Percentiles rank a stretch among this genome's conserved stretches.
Conservation (phyloP, 2,797 vertebrate genomes). For the Thunnus albacares region DNA sequence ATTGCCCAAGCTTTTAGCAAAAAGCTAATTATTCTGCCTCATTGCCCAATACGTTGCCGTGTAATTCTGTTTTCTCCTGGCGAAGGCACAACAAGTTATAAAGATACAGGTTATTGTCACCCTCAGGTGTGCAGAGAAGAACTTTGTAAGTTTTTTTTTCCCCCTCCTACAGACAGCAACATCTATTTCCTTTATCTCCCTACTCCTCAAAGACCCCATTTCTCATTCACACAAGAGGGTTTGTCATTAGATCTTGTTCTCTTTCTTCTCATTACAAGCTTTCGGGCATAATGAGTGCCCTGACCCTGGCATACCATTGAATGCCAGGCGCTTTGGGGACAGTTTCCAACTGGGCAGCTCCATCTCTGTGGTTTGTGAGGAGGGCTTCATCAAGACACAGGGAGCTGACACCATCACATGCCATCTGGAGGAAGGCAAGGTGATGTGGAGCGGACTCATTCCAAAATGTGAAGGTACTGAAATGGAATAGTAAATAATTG, state of each 20-base stretch:
- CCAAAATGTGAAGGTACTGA: constrained; percentile 96
- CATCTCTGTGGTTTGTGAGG: constrained; percentile 97
- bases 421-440: constrained; percentile 93
- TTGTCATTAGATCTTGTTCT: constrained; percentile 68
- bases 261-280: constrained; percentile 85
- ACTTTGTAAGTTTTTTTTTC: constrained; percentile 17
- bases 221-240: constrained; percentile 64
- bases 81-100: constrained; percentile 23
- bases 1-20: not conserved
- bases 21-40: constrained; percentile 1
- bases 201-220: constrained; percentile 59
- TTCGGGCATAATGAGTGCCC: constrained; percentile 99
- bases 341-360: constrained; percentile 97
- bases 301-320: constrained; percentile 96
- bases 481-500: constrained; percentile 30
- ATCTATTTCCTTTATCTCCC: constrained; percentile 67
- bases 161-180: constrained; percentile 33
- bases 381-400: constrained; percentile 99
- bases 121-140: constrained; percentile 39
- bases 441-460: constrained; percentile 99
- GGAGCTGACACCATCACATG: constrained; percentile 98
- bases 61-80: constrained; percentile 23
- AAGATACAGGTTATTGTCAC: constrained; percentile 50
- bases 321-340: constrained; percentile 97
- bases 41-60: constrained; percentile 8